phyloP scores from a whole-genome alignment of 2,113 vertebrate species.

The Aptenodytes forsteri region DNA sequence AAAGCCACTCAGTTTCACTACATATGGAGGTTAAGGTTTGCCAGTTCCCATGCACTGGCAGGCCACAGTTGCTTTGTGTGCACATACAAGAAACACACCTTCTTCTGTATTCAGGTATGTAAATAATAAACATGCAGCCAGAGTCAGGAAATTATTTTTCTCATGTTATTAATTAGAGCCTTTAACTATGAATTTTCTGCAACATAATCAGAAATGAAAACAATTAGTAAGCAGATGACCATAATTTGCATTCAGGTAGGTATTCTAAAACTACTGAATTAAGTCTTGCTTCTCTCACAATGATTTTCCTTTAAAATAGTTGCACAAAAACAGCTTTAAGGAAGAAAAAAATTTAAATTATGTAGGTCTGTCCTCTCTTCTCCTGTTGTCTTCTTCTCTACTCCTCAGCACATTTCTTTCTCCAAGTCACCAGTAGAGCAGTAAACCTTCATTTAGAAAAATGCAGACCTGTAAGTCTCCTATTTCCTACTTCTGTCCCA shows the following conservation, averaged over 20 bases:
- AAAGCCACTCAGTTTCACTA: slow-evolving; percentile 49
- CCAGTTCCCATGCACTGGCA: slow-evolving; percentile 38
- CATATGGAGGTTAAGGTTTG: not conserved
- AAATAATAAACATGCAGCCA: not conserved
- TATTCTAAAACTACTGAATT: not conserved
- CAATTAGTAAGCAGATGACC: not conserved
- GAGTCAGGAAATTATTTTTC: not conserved
- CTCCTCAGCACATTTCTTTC: not conserved
- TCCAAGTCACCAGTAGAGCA: not conserved
- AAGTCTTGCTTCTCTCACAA: not conserved
- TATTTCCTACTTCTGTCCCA: not conserved
- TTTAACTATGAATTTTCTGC: slow-evolving; percentile 9
- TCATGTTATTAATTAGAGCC: slow-evolving; percentile 31
- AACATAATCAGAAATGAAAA: not conserved
- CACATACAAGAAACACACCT: not conserved
- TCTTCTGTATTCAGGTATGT: not conserved
- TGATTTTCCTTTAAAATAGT: not conserved
- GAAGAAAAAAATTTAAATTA: not conserved
- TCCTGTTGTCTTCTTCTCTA: not conserved
- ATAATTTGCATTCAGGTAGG: not conserved
- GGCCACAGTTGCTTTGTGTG: not conserved
- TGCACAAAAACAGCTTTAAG: not conserved
- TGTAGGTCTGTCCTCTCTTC: not conserved
- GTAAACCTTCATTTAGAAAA: not conserved
- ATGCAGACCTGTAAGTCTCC: not conserved